Evolutionary conservation across 2,797 vertebrate genomes (phyloP).

Genomic region (Bradypodion ventrale): DNA sequence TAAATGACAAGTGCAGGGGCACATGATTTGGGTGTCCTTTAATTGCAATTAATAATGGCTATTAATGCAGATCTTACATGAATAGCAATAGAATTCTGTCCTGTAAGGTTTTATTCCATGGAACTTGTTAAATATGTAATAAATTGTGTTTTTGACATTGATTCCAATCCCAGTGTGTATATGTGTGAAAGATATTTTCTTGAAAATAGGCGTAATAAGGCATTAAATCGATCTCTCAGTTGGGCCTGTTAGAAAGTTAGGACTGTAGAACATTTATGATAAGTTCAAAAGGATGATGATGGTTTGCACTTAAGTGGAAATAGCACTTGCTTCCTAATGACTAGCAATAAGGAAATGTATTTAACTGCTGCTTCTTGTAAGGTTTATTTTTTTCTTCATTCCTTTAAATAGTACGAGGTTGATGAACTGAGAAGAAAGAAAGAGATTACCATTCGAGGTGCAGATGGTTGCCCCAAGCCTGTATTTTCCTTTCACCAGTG

Average conservation of each 20-base stretch:
- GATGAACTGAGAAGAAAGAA: constrained; percentile 92
- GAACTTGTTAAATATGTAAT: background rate
- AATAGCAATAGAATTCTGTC: no score
- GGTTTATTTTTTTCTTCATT: background rate
- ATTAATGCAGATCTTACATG: no score
- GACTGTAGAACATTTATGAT: background rate
- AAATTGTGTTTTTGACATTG: background rate
- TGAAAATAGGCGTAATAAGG: background rate
- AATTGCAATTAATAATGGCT: no score
- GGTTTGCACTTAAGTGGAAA: constrained; percentile 16
- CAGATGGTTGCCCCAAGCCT: constrained; percentile 87
- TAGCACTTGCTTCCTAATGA: background rate
- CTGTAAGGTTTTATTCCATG: background rate
- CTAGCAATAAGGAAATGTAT: background rate
- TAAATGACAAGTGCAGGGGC: no score
- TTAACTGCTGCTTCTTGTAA: background rate
- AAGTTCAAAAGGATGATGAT: background rate
- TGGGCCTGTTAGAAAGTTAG: background rate
- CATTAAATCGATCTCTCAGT: background rate
- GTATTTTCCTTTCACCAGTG: constrained; percentile 90
- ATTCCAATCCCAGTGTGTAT: background rate
- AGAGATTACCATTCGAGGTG: constrained; percentile 92
- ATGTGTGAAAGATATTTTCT: background rate
- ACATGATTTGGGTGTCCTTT: no score
- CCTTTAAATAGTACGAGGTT: constrained; percentile 83